Base-by-base conservation (phyloP, 1,140 invertebrate species). In the Drosophila littoralis region DNA sequence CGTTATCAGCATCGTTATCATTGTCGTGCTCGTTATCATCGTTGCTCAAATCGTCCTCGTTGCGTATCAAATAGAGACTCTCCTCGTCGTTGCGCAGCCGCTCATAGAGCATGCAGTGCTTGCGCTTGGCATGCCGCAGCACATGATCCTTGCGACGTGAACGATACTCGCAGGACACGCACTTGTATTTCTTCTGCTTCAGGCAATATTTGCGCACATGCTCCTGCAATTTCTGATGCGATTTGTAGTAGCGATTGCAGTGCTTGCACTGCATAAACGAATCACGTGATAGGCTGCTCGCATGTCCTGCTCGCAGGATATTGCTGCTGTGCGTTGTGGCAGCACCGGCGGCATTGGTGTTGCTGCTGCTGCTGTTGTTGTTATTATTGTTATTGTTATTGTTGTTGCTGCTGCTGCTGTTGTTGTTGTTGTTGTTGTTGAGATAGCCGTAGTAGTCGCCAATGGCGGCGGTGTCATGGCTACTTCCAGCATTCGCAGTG, bases 111-210 rank as follows among this genome's bases (percentile, higher is more conserved):
- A 91, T 77, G 50, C 90, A 91, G 51, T 92, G 91, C 59, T 92
- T 91, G 43, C 91, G 89, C 51, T 85, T 90, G 1, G 89, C 88
- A 66, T 92, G 91, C 4, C 91, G 74, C 40, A 91, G 36, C 9
- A 92, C 88, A 59, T 92, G 91, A 81, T 92, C 91, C 58, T 92
- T 91, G 65, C 91, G 91, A 3, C 91, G 75, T 8, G 91, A 92
- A 8, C 91, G 80, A 69, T 92, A 92, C 52, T 91, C 90, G 67
- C 91, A 92, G 46, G 85, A 92, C 7, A 91, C 75, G 58, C 91
- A 92, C 58, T 91, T 90, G 70, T 92, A 92, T 61, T 91, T 91
- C 73, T 92, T 92, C 45, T 92, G 85, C 66, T 92, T 92, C 5
- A 92, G 66, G 36, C 91, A 92, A 58, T 92, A 92, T 70, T 92